A percentile compares a stretch with the other conserved stretches of the same genome.
These are phyloP conservation scores for Cephalopachus bancanus DNA, from an alignment of 2,797 vertebrate genomes.

Conservation along the genomic window DNA sequence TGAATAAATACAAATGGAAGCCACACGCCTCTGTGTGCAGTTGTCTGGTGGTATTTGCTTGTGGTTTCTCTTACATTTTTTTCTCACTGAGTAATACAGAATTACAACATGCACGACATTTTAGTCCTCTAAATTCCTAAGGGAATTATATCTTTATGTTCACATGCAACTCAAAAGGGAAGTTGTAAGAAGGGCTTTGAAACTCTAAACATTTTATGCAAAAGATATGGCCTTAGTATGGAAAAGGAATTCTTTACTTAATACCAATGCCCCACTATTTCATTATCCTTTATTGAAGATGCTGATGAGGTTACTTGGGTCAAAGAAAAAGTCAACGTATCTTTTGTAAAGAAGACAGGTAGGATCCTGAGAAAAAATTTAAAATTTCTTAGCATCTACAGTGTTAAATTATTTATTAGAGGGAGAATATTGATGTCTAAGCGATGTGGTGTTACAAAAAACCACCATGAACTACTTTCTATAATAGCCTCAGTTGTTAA, in stretches of 20 bases:
- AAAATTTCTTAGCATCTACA: neutral
- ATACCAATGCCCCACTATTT: neutral
- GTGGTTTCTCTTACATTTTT: slow-evolving; percentile 78
- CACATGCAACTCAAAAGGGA: slow-evolving; percentile 51
- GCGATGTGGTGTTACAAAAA: neutral
- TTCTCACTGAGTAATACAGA: slow-evolving; percentile 79
- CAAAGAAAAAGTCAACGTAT: neutral
- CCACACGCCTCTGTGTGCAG: neutral
- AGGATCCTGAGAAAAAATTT: neutral
- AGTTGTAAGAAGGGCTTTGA: neutral
- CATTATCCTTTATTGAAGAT: neutral
- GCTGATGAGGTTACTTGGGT: neutral
- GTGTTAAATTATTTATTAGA: slow-evolving; percentile 41
- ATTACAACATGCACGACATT: slow-evolving; percentile 78
- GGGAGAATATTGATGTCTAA: slow-evolving; percentile 15
- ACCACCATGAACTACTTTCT: neutral
- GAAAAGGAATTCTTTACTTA: neutral
- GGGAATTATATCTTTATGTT: slow-evolving; percentile 48
- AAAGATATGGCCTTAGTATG: neutral
- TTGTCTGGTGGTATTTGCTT: slow-evolving; percentile 74
- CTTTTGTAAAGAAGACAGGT: neutral
- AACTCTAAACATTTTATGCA: neutral
- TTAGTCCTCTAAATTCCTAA: slow-evolving; percentile 73
- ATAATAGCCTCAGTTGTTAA: neutral
- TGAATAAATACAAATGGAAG: slow-evolving; percentile 76